A percentile compares a stretch with the other conserved stretches of the same genome.
These are phyloP conservation scores for Glomeris marginata DNA, from an alignment of 2,888 invertebrate species.

Conservation along the genomic window DNA sequence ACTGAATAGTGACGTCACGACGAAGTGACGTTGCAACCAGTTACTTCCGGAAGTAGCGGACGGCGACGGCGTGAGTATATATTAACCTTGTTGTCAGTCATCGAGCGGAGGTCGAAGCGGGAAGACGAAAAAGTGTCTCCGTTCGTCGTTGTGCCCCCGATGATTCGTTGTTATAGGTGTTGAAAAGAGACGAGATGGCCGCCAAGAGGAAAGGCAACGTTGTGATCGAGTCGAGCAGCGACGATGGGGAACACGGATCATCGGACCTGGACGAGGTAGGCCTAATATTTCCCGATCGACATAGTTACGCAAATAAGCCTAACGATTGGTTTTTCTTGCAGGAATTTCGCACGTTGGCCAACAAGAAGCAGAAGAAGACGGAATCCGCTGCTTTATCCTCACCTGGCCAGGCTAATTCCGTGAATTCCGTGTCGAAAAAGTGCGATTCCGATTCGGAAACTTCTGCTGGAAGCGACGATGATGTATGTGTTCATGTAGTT, in stretches of 20 bases:
- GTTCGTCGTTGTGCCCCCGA: too few species aligned
- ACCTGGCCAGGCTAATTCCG: not conserved
- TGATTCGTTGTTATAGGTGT: too few species aligned
- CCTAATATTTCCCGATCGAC: not conserved
- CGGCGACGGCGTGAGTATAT: too few species aligned
- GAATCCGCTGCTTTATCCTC: not conserved
- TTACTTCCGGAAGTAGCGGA: too few species aligned
- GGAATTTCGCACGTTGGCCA: conserved; percentile 67
- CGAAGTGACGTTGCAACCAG: too few species aligned
- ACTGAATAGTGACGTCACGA: too few species aligned
- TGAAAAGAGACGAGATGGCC: not conserved
- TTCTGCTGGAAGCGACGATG: conserved; percentile 37
- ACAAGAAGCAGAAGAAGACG: conserved; percentile 46
- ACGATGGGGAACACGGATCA: conserved; percentile 38
- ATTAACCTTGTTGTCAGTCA: too few species aligned
- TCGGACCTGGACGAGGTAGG: conserved; percentile 57
- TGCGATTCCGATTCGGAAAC: conserved; percentile 31
- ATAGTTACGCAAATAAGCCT: not conserved
- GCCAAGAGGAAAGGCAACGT: conserved; percentile 64
- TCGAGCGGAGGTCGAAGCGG: too few species aligned
- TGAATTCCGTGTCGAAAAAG: conserved; percentile 2
- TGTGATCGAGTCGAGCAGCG: conserved; percentile 57
- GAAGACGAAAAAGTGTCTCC: too few species aligned
- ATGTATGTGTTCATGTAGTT: conserved; percentile 18
- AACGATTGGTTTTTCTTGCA: conserved; percentile 29